Evolutionary conservation across 2,797 vertebrate species (phyloP).

Genomic region (Anolis apletophallus): DNA sequence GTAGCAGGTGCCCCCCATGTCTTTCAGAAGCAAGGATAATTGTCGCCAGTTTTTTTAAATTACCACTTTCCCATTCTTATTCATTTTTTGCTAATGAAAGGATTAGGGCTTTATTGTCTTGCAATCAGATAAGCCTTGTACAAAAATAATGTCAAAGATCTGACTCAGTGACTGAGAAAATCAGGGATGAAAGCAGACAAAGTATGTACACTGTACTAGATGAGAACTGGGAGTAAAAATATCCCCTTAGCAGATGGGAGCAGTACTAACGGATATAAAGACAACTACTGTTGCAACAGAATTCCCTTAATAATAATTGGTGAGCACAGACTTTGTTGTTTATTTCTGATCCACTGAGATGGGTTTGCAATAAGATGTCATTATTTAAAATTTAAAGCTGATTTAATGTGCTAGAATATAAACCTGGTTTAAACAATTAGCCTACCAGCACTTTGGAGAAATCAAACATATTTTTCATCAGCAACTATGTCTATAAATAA

Average conservation of each 20-base stretch:
- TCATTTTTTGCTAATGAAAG: background rate
- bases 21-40: background rate
- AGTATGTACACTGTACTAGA: background rate
- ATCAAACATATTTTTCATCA: conserved; percentile 16
- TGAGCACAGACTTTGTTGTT: background rate
- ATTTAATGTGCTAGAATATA: background rate
- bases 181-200: background rate
- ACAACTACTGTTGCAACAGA: background rate
- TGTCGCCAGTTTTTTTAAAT: conserved; percentile 16
- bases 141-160: conserved; percentile 3
- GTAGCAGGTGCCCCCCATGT: fast-evolving
- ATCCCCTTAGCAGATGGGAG: conserved; percentile 27
- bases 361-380: background rate
- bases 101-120: background rate
- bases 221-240: conserved; percentile 41
- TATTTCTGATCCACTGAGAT: background rate
- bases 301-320: conserved; percentile 1
- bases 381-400: background rate
- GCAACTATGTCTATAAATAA: conserved; percentile 2
- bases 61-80: background rate
- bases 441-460: background rate
- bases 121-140: conserved; percentile 4
- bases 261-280: conserved; percentile 2
- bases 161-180: conserved; percentile 34
- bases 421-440: conserved; percentile 1